These are phyloP conservation scores for Hydrozoanthus gracilis DNA, from an alignment of 92 coral and sea anemone genomes.

Conservation along the genomic window DNA sequence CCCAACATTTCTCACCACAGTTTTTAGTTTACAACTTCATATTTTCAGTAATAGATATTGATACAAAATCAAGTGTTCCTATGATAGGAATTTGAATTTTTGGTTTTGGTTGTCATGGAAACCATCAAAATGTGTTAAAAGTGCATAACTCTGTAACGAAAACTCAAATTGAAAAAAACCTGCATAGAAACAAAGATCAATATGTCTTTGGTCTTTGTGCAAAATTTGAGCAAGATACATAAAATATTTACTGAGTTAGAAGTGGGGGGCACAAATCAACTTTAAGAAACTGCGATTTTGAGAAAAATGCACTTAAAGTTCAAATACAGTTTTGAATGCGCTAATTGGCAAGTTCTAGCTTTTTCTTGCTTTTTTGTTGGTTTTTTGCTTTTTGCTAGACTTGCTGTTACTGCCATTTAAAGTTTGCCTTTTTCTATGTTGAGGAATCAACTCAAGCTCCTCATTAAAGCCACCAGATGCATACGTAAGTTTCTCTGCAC, in stretches of 20 bases:
- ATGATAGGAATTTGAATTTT: constrained; percentile 34
- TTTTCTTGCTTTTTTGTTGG: neutral
- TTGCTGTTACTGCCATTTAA: neutral
- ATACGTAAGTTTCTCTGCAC: constrained; percentile 1
- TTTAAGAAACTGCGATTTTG: neutral
- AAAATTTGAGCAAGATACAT: constrained; percentile 41
- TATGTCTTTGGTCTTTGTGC: constrained; percentile 5
- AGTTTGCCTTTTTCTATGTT: neutral
- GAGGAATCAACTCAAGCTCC: constrained; percentile 22
- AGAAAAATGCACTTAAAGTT: constrained; percentile 32
- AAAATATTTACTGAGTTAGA: constrained; percentile 9
- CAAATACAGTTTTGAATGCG: constrained; percentile 4
- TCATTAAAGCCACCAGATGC: constrained; percentile 16
- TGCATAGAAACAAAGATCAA: constrained; percentile 16
- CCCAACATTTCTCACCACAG: constrained; percentile 13
- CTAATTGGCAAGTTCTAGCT: neutral
- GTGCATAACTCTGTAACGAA: constrained; percentile 18
- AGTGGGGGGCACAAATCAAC: constrained; percentile 25
- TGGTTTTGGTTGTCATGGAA: constrained; percentile 18
- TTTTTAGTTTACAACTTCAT: constrained; percentile 27
- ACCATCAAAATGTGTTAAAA: constrained; percentile 4
- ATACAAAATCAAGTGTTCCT: constrained; percentile 16
- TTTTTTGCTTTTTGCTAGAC: constrained; percentile 13
- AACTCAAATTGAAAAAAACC: constrained; percentile 13
- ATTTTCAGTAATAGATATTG: constrained; percentile 20